Evolutionary conservation across 2,797 vertebrate species (phyloP).

Genomic region (Poecilia velifera): DNA sequence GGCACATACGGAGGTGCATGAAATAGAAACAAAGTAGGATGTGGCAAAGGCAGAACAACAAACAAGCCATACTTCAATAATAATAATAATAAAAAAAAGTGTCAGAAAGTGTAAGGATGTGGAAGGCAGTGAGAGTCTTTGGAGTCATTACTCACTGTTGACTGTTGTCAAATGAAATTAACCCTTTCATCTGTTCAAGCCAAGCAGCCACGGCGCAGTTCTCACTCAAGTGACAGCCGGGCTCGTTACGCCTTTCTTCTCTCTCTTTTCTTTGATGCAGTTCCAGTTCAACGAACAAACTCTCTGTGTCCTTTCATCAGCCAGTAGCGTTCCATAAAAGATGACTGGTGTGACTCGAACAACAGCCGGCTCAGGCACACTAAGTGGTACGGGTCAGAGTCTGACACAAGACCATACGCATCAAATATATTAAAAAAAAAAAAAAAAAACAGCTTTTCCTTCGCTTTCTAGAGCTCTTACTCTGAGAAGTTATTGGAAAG

Average conservation of each 20-base stretch:
- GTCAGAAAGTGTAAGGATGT: slow-evolving; percentile 21
- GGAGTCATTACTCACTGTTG: slow-evolving; percentile 67
- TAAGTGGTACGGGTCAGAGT: slow-evolving; percentile 29
- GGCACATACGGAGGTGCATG: slow-evolving; percentile 35
- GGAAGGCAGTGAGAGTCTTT: slow-evolving; percentile 26
- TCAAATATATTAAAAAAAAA: not conserved
- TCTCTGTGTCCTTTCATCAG: slow-evolving; percentile 59
- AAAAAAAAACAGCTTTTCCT: not conserved
- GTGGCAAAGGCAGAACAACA: slow-evolving; percentile 25
- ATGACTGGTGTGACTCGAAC: slow-evolving; percentile 27
- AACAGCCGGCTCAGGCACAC: slow-evolving; percentile 23
- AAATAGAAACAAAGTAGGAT: slow-evolving; percentile 52
- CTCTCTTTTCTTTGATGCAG: slow-evolving; percentile 61
- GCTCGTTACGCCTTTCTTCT: slow-evolving; percentile 50
- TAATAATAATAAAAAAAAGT: slow-evolving; percentile 19
- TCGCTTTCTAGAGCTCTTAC: not conserved
- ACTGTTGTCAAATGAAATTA: slow-evolving; percentile 65
- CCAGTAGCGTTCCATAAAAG: slow-evolving; percentile 39
- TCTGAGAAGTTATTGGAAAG: not conserved
- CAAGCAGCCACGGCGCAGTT: slow-evolving; percentile 43
- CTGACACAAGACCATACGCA: not conserved
- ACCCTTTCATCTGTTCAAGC: slow-evolving; percentile 67
- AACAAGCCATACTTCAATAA: slow-evolving; percentile 48
- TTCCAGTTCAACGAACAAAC: slow-evolving; percentile 62
- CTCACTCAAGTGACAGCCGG: slow-evolving; percentile 52